Evolutionary conservation across 2,888 invertebrate species (phyloP).

Genomic region (Drosophila eohydei): DNA sequence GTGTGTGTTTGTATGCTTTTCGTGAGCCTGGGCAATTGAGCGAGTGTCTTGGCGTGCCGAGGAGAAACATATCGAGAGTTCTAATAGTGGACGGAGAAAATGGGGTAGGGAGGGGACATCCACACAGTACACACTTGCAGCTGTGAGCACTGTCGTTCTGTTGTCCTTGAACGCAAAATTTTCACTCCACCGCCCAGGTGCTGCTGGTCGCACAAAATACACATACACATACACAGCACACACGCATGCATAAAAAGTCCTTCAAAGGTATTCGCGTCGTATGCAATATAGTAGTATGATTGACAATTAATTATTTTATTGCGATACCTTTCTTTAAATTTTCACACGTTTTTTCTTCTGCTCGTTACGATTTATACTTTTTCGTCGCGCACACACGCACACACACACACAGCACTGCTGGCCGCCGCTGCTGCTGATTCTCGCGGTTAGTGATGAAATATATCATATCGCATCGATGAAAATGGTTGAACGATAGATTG

Average conservation of each 20-base stretch:
- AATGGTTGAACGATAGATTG: slow-evolving; percentile 20
- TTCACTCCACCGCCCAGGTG: slow-evolving; percentile 70
- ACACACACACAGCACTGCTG: slow-evolving; percentile 64
- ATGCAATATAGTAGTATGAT: slow-evolving; percentile 12
- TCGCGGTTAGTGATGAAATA: slow-evolving; percentile 49
- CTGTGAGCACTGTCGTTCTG: slow-evolving; percentile 55
- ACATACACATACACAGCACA: slow-evolving; percentile 14
- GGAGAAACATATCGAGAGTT: slow-evolving; percentile 48
- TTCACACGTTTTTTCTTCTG: slow-evolving; percentile 73
- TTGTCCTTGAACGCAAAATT: slow-evolving; percentile 83
- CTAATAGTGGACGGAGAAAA: slow-evolving; percentile 13
- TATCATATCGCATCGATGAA: slow-evolving; percentile 42
- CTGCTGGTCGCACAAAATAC: slow-evolving; percentile 55
- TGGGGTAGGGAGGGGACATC: slow-evolving; percentile 12
- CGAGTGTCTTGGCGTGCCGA: slow-evolving; percentile 33
- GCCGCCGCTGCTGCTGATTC: slow-evolving; percentile 56
- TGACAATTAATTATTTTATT: slow-evolving; percentile 32
- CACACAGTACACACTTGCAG: slow-evolving; percentile 57
- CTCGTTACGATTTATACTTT: slow-evolving; percentile 77
- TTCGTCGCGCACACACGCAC: slow-evolving; percentile 71
- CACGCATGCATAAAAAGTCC: slow-evolving; percentile 51
- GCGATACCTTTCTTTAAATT: slow-evolving; percentile 71
- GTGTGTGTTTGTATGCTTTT: slow-evolving; percentile 16
- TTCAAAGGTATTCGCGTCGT: slow-evolving; percentile 40
- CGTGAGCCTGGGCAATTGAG: slow-evolving; percentile 45